Conservation (phyloP, 2,888 invertebrate species). For the Cephus pygmeus region DNA sequence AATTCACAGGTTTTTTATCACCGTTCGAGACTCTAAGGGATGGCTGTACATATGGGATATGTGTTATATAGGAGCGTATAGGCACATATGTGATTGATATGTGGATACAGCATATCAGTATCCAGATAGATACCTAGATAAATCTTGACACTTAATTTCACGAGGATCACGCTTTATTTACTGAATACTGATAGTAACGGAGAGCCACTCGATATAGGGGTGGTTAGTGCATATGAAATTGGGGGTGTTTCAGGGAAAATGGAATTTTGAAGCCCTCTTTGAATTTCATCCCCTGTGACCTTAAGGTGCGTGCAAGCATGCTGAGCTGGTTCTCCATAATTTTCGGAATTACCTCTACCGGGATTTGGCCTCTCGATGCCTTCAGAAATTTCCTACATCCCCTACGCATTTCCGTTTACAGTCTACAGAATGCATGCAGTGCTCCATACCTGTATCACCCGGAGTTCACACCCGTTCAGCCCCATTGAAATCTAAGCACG, state of each 20-base stretch:
- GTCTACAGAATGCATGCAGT: neutral
- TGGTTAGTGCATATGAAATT: neutral
- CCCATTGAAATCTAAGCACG: neutral
- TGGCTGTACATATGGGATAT: neutral
- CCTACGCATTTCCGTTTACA: neutral
- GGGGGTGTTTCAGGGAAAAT: neutral
- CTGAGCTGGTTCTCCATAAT: neutral
- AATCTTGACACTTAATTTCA: neutral
- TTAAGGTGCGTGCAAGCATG: neutral
- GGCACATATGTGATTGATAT: neutral
- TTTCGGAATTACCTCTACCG: neutral
- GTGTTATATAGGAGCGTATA: neutral
- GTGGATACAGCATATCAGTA: neutral
- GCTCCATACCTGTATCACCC: neutral
- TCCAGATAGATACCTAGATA: neutral
- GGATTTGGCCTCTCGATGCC: neutral
- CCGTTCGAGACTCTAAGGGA: neutral
- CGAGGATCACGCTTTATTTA: neutral
- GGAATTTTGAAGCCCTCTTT: neutral
- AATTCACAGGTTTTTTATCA: neutral
- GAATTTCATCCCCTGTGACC: neutral
- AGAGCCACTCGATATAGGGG: neutral
- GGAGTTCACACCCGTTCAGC: neutral
- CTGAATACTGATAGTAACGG: neutral
- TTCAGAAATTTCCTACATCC: neutral